These are phyloP conservation scores for Morpho achilles DNA, from an alignment of 2,888 invertebrate genomes.

Conservation along the genomic window DNA sequence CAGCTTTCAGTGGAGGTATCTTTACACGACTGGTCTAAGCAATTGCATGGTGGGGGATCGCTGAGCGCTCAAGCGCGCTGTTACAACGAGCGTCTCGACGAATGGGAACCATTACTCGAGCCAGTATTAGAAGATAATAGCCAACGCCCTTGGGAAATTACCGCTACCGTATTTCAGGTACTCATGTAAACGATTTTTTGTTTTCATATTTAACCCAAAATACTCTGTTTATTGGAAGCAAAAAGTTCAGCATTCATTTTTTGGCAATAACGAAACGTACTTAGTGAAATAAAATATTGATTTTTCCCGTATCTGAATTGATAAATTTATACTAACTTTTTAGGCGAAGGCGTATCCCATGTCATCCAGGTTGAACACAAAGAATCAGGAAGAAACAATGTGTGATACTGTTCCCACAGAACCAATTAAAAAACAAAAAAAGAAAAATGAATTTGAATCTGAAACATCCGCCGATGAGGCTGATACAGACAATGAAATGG, in stretches of 20 bases:
- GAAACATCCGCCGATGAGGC: conserved; percentile 80
- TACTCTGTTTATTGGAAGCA: too few relatives aligned
- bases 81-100: conserved; percentile 83
- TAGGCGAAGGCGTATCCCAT: conserved; percentile 80
- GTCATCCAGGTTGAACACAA: conserved; percentile 58
- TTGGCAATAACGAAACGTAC: too few relatives aligned
- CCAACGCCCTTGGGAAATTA: conserved; percentile 86
- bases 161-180: conserved; percentile 81
- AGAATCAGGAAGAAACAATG: conserved; percentile 45
- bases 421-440: conserved; percentile 45
- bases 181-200: not conserved
- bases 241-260: too few relatives aligned
- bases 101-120: conserved; percentile 92
- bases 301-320: not conserved
- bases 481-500: conserved; percentile 80
- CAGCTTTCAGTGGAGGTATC: conserved; percentile 78
- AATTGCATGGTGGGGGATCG: conserved; percentile 66
- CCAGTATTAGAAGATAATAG: conserved; percentile 84
- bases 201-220: too few relatives aligned
- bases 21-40: conserved; percentile 84
- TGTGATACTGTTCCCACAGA: conserved; percentile 39
- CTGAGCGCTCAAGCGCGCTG: conserved; percentile 72
- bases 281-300: too few relatives aligned
- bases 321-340: conserved; percentile 24
- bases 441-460: conserved; percentile 68